These are phyloP conservation scores for Hyperoodon ampullatus DNA, from an alignment of 2,113 vertebrate genomes.

Conservation along the genomic window DNA sequence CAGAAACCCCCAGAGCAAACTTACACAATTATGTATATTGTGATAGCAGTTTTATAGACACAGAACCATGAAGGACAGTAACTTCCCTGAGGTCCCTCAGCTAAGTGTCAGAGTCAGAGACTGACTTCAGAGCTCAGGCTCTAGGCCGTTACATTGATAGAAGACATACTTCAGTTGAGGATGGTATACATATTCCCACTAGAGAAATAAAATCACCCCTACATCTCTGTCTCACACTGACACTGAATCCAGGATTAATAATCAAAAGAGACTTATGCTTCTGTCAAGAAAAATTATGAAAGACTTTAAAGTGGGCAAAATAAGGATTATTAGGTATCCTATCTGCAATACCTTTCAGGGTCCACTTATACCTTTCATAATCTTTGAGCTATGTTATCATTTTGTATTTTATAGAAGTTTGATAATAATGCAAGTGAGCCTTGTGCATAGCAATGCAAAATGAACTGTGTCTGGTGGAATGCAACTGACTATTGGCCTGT, in stretches of 20 bases:
- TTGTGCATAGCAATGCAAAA: not conserved
- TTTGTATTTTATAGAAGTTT: not conserved
- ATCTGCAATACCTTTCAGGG: not conserved
- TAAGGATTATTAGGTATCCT: not conserved
- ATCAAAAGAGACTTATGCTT: not conserved
- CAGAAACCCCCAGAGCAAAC: not conserved
- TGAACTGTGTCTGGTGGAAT: not conserved
- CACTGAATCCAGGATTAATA: not conserved
- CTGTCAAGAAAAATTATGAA: not conserved
- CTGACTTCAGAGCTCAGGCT: not conserved
- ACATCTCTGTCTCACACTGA: not conserved
- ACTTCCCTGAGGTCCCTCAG: not conserved
- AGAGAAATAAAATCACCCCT: not conserved
- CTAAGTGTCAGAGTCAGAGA: not conserved
- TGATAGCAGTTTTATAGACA: not conserved
- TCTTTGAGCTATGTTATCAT: not conserved
- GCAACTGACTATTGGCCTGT: not conserved
- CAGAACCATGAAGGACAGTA: not conserved
- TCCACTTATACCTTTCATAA: not conserved
- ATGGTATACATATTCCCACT: not conserved
- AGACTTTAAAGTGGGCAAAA: not conserved
- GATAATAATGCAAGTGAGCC: not conserved
- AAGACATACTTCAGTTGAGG: not conserved
- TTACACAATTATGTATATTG: not conserved
- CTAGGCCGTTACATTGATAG: not conserved